A percentile compares a stretch with the other conserved stretches of the same genome.
Evolutionary conservation across 2,797 vertebrate genomes (phyloP).

Genomic region (Protosalanx chinensis): DNA sequence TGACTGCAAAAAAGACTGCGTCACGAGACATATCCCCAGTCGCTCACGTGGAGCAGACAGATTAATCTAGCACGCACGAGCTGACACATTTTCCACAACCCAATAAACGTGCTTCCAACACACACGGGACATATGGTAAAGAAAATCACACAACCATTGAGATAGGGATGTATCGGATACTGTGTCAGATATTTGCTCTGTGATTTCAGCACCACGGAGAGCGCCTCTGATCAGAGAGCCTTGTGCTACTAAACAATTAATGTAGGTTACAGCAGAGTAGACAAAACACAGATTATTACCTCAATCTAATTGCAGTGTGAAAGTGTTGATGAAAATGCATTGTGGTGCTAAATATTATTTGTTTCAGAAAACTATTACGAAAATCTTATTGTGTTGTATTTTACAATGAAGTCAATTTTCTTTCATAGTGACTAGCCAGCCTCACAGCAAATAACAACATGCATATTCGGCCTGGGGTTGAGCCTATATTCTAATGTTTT

Average conservation of each 20-base stretch:
- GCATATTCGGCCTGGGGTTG: not conserved
- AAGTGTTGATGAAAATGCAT: not conserved
- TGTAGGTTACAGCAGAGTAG: not conserved
- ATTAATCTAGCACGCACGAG: conserved; percentile 61
- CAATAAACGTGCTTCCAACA: conserved; percentile 43
- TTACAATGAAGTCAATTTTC: too few species aligned
- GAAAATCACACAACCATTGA: not conserved
- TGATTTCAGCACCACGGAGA: conserved; percentile 65
- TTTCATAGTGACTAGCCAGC: not conserved
- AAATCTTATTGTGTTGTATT: too few species aligned
- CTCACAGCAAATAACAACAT: not conserved
- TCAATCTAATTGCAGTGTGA: not conserved
- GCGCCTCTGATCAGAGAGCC: conserved; percentile 27
- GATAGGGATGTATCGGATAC: not conserved
- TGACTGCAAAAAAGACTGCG: conserved; percentile 42
- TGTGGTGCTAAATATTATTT: not conserved
- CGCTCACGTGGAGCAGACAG: conserved; percentile 59
- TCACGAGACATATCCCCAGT: conserved; percentile 48
- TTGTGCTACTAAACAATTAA: not conserved
- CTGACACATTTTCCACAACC: conserved; percentile 64
- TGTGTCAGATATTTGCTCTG: not conserved
- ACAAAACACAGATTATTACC: not conserved
- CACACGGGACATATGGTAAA: conserved; percentile 2
- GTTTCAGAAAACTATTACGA: too few species aligned
- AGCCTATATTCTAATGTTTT: not conserved